Base-by-base conservation (phyloP, 1,140 invertebrate genomes). In the Tetramorium simillimum region DNA sequence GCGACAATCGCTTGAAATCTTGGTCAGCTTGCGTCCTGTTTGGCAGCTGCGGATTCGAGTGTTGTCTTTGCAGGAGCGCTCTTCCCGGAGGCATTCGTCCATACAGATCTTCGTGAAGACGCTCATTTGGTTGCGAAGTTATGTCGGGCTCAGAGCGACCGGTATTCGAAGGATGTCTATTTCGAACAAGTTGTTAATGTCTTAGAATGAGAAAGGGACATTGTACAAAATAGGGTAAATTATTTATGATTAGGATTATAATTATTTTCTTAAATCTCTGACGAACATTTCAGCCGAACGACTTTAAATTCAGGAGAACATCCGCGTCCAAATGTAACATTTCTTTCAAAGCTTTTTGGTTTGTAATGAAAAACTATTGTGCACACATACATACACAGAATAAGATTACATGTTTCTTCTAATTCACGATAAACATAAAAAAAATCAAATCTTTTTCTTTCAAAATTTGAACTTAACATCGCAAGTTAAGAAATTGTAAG, bases 11-110 rank as follows among this genome's bases (percentile, higher is more conserved):
- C 16, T 86, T 87, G n/a, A 85, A 86, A 49, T 90, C 73, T 6
- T 72, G 40, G 10, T 75, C 62, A n/a, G 69, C 72, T 28, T 91
- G 87, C 49, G 84, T 60, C 80, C 92, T 78, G 43, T 51, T 92
- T 7, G 91, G 86, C 21, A 95, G 73, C 62, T 95, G 94, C 12
- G 93, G 93, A 89, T 94, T 95, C 24, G 94, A 95, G 70, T 92
- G 88, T 77, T 95, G 94, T 7, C 94, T 93, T 73, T 93, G 91
- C 33, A 94, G 77, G 1, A 21, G 4, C 10, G 75, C 18, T 14
- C 69, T 73, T 56, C 62, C 16, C 33, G 73, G 40, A 65, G 86
- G 70, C n/a, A 16, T 18, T 24, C 78, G 62, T 53, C 76, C 77
- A 10, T 90, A 90, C 62, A 86, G 10, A 60, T 89, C 87, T 12